Conservation (phyloP, 2,888 invertebrate genomes). For the Drosophila acutilabella region DNA sequence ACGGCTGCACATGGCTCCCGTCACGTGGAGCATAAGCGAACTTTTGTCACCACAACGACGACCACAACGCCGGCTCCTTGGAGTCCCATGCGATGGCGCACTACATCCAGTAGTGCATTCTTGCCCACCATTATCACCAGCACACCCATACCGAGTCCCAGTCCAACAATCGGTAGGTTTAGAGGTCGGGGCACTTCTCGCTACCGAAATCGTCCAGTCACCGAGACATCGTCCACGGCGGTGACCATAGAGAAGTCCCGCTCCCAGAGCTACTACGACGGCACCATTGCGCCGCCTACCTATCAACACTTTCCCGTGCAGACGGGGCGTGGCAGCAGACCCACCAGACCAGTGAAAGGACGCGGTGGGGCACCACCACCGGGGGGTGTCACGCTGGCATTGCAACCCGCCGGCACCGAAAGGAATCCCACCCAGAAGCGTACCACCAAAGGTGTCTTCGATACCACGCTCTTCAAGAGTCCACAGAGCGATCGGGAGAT, state of each 20-base stretch:
- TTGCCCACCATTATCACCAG: constrained; percentile 61
- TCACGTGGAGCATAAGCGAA: constrained; percentile 64
- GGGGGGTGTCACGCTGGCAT: constrained; percentile 28
- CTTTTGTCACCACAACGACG: constrained; percentile 22
- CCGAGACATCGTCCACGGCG: constrained; percentile 51
- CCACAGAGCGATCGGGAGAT: constrained; percentile 71
- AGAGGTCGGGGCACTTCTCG: constrained; percentile 51
- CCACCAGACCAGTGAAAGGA: constrained; percentile 47
- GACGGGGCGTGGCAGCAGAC: constrained; percentile 42
- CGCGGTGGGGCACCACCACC: constrained; percentile 1
- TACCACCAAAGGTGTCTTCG: constrained; percentile 82
- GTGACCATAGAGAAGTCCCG: constrained; percentile 84
- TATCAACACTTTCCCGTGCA: constrained; percentile 37
- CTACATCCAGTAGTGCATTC: constrained; percentile 46
- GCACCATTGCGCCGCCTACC: constrained; percentile 73
- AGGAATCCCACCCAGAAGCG: constrained; percentile 57
- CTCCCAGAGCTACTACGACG: constrained; percentile 85
- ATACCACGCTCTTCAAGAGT: constrained; percentile 83
- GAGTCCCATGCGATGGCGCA: constrained; percentile 80
- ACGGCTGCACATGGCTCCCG: constrained; percentile 71
- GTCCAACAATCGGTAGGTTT: constrained; percentile 16
- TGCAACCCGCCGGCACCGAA: constrained; percentile 48
- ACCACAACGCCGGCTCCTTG: constrained; percentile 62
- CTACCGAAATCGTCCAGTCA: constrained; percentile 41
- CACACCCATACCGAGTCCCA: constrained; percentile 19